A percentile compares a stretch with the other conserved stretches of the same genome.
These are phyloP conservation scores for Microtus agrestis DNA, from an alignment of 2,797 vertebrate genomes.

Conservation along the genomic window DNA sequence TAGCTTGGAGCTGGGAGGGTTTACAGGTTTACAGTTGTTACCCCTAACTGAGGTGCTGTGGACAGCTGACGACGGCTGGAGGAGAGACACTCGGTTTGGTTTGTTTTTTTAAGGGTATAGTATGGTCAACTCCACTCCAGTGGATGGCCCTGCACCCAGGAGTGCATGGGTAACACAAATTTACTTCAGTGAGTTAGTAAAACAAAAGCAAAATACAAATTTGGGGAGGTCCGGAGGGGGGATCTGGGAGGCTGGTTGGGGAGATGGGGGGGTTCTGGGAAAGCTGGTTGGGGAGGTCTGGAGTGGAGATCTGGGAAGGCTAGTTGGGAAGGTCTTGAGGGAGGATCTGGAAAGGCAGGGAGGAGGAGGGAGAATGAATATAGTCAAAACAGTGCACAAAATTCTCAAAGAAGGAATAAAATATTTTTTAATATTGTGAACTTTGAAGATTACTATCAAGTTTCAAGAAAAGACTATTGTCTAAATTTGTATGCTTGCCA, in stretches of 20 bases:
- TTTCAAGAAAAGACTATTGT: neutral
- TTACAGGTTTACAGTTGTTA: neutral
- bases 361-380: neutral
- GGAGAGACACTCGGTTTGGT: neutral
- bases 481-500: conserved; percentile 4
- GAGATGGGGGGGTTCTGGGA: too few species aligned
- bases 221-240: too few species aligned
- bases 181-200: neutral
- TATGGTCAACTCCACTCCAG: neutral
- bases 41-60: neutral
- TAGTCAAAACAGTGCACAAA: neutral
- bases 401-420: neutral
- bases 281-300: neutral
- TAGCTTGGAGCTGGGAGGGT: neutral
- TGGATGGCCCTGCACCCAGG: neutral
- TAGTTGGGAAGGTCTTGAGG: neutral
- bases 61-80: neutral
- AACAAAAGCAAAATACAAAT: neutral
- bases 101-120: neutral
- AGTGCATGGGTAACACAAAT: neutral
- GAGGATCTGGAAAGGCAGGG: too few species aligned
- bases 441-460: neutral
- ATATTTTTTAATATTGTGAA: neutral
- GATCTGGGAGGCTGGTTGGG: too few species aligned
- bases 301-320: neutral